Base-by-base conservation (phyloP, 2,797 vertebrate species). In the Gallirallus australis region DNA sequence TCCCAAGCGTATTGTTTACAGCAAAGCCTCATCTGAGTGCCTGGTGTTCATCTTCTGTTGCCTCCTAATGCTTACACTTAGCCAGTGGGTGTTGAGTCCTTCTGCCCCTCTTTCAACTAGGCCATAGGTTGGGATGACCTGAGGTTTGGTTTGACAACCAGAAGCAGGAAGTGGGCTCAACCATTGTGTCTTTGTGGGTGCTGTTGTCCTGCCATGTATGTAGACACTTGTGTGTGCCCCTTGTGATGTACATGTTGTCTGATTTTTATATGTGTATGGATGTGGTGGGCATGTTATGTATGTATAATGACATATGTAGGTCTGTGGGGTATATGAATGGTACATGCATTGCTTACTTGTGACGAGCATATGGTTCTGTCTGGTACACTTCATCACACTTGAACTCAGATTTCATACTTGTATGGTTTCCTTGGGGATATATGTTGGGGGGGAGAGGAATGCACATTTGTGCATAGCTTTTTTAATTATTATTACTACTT, bases 391-490 rank as follows among this genome's bases (percentile, higher is more conserved):
- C 23, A 56, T 72, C 42, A 19, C 33, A 17, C 21, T 45, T 0
- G 1, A 60, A 65, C 79, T 81, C 31, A 50, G 9, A 40, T 69
- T 61, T 75, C 11, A 35, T 61, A n/a, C 12, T 57, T 9, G 3
- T 14, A 5, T 59, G 50, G 40, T 69, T 92, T 92, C 50, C 35
- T 54, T 42, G 83, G 57, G 31, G 8, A 37, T 70, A 17, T 31
- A 3, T 10, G 7, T 66, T 87, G 0, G 0, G 12, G 9, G 6
- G 2, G 1, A 6, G 2, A 6, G 2, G 2, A 20, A 37, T n/a
- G 25, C 3, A 21, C 16, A 17, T 69, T 72, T 13, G 57, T 72
- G 12, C 11, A 19, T 8, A 37, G 31, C 1, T 69, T 57, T n/a
- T 69, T 53, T 68, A 39, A 45, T 64, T n/a, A 23, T 48, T 48